phyloP scores from a whole-genome alignment of 2,113 vertebrate species.

The Ptilorrhoa leucosticta region DNA sequence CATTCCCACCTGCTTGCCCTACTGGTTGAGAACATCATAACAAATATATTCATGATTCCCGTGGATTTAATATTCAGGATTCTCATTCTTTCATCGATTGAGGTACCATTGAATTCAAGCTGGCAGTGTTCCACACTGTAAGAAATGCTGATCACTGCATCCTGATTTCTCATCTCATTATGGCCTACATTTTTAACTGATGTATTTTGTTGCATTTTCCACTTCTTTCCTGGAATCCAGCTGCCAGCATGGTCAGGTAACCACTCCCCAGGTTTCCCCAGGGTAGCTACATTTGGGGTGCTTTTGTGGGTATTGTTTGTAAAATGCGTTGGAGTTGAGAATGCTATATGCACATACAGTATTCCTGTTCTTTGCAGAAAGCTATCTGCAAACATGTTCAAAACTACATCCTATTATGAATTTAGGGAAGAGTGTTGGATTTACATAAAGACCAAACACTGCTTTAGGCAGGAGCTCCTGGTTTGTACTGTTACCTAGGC shows the following conservation, averaged over 20 bases:
- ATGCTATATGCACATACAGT: background rate
- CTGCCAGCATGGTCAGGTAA: background rate
- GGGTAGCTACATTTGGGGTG: background rate
- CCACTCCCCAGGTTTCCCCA: background rate
- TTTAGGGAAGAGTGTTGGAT: background rate
- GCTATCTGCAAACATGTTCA: background rate
- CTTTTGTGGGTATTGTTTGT: background rate
- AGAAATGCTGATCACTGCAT: conserved; percentile 35
- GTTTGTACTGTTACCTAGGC: background rate
- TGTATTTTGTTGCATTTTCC: background rate
- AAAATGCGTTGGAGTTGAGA: background rate
- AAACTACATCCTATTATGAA: background rate
- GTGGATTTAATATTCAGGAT: conserved; percentile 21
- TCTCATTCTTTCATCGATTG: conserved; percentile 27
- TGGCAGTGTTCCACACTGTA: conserved; percentile 22
- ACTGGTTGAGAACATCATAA: conserved; percentile 10
- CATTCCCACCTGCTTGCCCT: conserved; percentile 22
- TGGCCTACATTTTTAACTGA: background rate
- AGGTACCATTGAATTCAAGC: conserved; percentile 31
- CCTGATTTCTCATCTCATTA: conserved; percentile 24
- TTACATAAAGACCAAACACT: background rate
- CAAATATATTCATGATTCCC: background rate
- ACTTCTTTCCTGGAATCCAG: background rate
- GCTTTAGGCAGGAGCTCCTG: background rate
- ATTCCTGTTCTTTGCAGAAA: background rate